Evolutionary conservation across 2,113 vertebrate species (phyloP).

Genomic region (Ascaphus truei): DNA sequence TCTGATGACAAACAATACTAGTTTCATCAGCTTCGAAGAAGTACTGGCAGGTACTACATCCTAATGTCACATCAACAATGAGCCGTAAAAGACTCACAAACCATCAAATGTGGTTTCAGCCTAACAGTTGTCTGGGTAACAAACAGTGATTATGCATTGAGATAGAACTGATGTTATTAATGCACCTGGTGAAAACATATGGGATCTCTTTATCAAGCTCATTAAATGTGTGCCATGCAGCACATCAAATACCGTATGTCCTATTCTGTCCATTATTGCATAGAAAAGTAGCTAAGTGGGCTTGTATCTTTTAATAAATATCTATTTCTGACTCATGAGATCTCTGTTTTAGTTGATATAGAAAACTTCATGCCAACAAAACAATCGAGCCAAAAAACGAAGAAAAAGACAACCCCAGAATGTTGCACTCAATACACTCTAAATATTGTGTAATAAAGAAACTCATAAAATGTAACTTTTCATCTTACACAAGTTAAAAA

Average conservation of each 20-base stretch:
- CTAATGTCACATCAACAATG: neutral
- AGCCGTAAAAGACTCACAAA: neutral
- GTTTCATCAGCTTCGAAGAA: neutral
- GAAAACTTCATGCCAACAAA: too few relatives aligned
- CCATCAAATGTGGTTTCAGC: neutral
- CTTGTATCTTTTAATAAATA: too few relatives aligned
- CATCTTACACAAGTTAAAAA: too few relatives aligned
- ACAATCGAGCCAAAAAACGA: too few relatives aligned
- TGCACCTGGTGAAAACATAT: neutral
- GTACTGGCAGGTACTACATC: neutral
- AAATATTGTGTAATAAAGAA: too few relatives aligned
- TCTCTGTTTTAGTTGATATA: too few relatives aligned
- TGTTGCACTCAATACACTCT: too few relatives aligned
- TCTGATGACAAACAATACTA: neutral
- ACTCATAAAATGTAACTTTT: too few relatives aligned
- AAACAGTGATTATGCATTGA: neutral
- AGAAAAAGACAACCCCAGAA: too few relatives aligned
- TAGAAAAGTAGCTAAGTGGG: too few relatives aligned
- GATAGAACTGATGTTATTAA: neutral
- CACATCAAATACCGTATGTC: neutral
- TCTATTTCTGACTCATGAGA: too few relatives aligned
- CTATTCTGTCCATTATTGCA: too few relatives aligned
- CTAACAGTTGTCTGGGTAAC: slow-evolving; percentile 8
- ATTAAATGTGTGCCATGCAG: neutral
- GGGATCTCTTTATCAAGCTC: neutral